A percentile compares a stretch with the other conserved stretches of the same genome.
Evolutionary conservation across 2,113 vertebrate species (phyloP).

Genomic region (Gavialis gangeticus): DNA sequence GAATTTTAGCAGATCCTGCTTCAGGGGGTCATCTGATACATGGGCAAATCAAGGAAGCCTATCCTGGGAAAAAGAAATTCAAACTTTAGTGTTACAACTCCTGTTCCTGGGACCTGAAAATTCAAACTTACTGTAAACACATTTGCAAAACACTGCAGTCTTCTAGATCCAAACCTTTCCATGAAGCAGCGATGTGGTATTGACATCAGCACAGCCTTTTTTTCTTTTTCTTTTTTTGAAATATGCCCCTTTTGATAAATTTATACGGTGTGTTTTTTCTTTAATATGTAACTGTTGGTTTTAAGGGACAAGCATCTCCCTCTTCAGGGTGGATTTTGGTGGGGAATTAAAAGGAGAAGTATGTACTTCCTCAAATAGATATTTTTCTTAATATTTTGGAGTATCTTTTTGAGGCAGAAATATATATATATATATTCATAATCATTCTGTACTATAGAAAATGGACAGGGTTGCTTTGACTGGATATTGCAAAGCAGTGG

Average conservation of each 20-base stretch:
- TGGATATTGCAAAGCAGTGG: conserved; percentile 58
- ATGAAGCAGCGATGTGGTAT: conserved; percentile 19
- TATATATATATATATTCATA: background rate
- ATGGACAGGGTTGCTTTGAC: conserved; percentile 58
- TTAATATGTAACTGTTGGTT: background rate
- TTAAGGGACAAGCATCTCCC: conserved; percentile 42
- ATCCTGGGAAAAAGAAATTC: conserved; percentile 17
- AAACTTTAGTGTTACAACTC: conserved; percentile 34
- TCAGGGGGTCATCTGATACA: conserved; percentile 3
- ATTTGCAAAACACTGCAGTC: conserved; percentile 54
- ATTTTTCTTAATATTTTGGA: conserved; percentile 16
- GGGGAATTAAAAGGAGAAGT: conserved; percentile 60
- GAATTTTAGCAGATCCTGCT: background rate
- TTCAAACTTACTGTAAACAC: conserved; percentile 64
- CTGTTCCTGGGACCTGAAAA: conserved; percentile 45
- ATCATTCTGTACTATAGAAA: conserved; percentile 52
- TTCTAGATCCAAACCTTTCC: conserved; percentile 56
- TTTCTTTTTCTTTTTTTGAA: background rate
- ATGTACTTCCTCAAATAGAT: conserved; percentile 67
- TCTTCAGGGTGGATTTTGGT: conserved; percentile 1
- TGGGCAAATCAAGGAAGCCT: conserved; percentile 22
- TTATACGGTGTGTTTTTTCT: background rate
- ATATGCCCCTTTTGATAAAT: background rate
- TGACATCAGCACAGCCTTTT: conserved; percentile 4
- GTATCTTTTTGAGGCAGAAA: conserved; percentile 37